Evolutionary conservation across 2,888 invertebrate genomes (phyloP).

Genomic region (Piscicola geometra): DNA sequence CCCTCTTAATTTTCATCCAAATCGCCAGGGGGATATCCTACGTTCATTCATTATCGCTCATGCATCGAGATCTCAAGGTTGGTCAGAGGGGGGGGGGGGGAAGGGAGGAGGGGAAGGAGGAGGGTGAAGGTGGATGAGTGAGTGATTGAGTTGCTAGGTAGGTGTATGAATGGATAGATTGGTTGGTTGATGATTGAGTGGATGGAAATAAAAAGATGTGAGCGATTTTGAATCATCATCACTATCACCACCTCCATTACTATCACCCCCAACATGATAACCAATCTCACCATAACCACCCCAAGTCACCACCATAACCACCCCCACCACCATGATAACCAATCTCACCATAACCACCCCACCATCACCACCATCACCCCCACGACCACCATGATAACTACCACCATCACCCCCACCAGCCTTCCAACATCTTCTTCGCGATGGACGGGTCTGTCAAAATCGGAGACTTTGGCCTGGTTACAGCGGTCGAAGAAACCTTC

Average conservation of each 20-base stretch:
- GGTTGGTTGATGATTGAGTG: too few relatives aligned
- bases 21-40: conserved; percentile 91
- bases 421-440: conserved; percentile 88
- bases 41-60: conserved; percentile 83
- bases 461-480: conserved; percentile 96
- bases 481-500: conserved; percentile 67
- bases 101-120: too few relatives aligned
- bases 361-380: background rate
- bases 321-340: background rate
- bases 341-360: background rate
- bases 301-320: background rate
- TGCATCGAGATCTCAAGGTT: conserved; percentile 92
- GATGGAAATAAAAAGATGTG: too few relatives aligned
- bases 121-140: too few relatives aligned
- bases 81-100: too few relatives aligned
- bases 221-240: too few relatives aligned
- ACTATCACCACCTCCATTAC: too few relatives aligned
- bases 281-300: background rate
- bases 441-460: conserved; percentile 84
- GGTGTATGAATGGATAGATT: too few relatives aligned
- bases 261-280: background rate
- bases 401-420: conserved; percentile 58
- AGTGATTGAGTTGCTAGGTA: too few relatives aligned
- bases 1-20: conserved; percentile 61
- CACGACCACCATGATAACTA: background rate